These are phyloP conservation scores for Echinarachnius parma DNA, from an alignment of 53 echinoderm and acorn worm genomes.

Conservation along the genomic window DNA sequence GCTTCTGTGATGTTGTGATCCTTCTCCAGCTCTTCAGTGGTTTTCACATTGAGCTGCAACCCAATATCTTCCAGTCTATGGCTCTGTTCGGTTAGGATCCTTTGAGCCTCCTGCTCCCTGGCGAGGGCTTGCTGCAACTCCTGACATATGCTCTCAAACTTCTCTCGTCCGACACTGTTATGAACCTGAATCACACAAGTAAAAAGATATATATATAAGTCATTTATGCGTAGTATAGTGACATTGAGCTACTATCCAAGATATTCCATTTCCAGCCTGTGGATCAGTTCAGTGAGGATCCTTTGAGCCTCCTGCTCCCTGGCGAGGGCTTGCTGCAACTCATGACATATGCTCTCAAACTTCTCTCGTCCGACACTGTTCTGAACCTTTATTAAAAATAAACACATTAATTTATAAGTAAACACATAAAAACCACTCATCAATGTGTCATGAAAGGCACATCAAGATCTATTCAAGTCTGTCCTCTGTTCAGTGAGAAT, in stretches of 20 bases:
- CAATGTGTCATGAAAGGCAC: too few relatives aligned
- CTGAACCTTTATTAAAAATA: slow-evolving; percentile 64
- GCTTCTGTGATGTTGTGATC: slow-evolving; percentile 85
- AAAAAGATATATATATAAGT: not conserved
- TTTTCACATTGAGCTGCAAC: slow-evolving; percentile 74
- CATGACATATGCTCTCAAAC: slow-evolving; percentile 83
- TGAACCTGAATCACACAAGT: slow-evolving; percentile 47
- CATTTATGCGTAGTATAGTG: too few relatives aligned
- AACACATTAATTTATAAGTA: too few relatives aligned
- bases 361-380: slow-evolving; percentile 54
- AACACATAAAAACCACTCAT: too few relatives aligned
- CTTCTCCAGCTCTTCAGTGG: slow-evolving; percentile 80
- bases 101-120: slow-evolving; percentile 84
- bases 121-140: slow-evolving; percentile 75
- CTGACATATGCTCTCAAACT: slow-evolving; percentile 81
- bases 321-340: slow-evolving; percentile 69
- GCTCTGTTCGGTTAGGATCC: slow-evolving; percentile 83
- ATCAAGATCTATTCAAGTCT: too few relatives aligned
- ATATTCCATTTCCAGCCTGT: slow-evolving; percentile 74
- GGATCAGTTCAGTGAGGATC: slow-evolving; percentile 80
- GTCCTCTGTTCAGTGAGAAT: slow-evolving; percentile 84
- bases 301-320: slow-evolving; percentile 86
- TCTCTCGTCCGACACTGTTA: slow-evolving; percentile 50
- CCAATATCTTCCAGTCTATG: slow-evolving; percentile 75
- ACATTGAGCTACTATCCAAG: slow-evolving; percentile 76